Evolutionary conservation across 2,113 vertebrate genomes (phyloP), one percentile per base, ranked within the genome.

Genomic region (Sander vitreus): DNA sequence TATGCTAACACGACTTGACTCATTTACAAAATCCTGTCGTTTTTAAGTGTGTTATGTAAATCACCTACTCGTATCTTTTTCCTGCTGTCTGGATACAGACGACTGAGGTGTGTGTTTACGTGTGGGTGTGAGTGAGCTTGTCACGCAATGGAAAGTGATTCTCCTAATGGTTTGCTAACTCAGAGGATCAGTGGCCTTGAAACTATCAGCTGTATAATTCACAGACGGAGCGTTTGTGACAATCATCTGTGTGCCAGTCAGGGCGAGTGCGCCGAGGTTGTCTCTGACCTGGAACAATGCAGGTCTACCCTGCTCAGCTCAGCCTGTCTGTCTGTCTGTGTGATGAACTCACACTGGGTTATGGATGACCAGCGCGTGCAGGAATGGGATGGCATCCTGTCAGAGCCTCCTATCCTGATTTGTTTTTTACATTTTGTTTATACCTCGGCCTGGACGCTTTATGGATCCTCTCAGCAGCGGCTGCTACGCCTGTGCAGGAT

Each of bases 281-380:
- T 80, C 76, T 91, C 72, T 90, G 90, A 93, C 88, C 91, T 91
- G 85, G 76, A 91, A 81, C 27, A 73, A 60, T 66, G 53, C 55
- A 23, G 70, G 73, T 82, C 83, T 18, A 18, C 63, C 12, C 55
- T 2, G 69, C 77, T 81, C 70, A 0, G 64, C 60, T 80, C 72
- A 5, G 72, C 59, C 75, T 23, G 69, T 2, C 7, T 6, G 36
- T 70, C 71, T 53, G 70, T 63, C 83, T 72, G 80, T 76, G 86
- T 36, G 72, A 92, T 88, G 80, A 87, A 91, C 85, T 72, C 77
- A 79, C 77, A 47, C 57, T 0, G 48, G 54, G 57, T 79, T 88
- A 90, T 80, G 73, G 85, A 89, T 69, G 85, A 77, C 70, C 83
- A 48, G 79, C 1, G 50, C 15, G 16, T 81, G 76, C 70, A 77